Conservation (phyloP, 2,113 vertebrate genomes). For the Nothocercus nigrocapillus region DNA sequence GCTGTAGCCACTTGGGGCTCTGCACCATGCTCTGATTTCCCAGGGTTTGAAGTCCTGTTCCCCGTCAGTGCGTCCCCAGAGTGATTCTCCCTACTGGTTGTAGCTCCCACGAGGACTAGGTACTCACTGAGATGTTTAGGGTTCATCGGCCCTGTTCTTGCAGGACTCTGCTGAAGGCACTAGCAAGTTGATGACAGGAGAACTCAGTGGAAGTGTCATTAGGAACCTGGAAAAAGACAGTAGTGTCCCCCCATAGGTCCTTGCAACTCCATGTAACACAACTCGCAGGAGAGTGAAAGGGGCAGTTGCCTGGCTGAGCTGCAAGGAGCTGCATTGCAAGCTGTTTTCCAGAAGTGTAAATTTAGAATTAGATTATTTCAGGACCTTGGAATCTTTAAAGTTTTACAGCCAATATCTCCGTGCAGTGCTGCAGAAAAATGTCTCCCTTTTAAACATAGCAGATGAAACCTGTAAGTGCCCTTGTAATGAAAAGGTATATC, state of each 20-base stretch:
- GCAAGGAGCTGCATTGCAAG: background rate
- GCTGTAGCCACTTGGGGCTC: background rate
- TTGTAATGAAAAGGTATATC: background rate
- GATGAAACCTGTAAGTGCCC: background rate
- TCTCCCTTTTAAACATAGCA: background rate
- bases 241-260: background rate
- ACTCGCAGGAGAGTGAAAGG: background rate
- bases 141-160: accelerated
- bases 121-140: background rate
- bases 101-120: background rate
- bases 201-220: background rate
- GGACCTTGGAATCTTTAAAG: background rate
- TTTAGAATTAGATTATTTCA: background rate
- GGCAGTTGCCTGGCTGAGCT: background rate
- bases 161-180: background rate
- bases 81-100: accelerated
- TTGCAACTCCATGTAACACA: background rate
- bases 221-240: background rate
- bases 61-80: accelerated
- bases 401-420: background rate
- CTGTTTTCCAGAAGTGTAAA: background rate
- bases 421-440: background rate
- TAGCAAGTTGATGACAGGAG: background rate
- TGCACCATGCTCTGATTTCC: accelerated
- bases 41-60: accelerated